phyloP scores from a whole-genome alignment of 2,113 vertebrate species.

The Canis aureus region DNA sequence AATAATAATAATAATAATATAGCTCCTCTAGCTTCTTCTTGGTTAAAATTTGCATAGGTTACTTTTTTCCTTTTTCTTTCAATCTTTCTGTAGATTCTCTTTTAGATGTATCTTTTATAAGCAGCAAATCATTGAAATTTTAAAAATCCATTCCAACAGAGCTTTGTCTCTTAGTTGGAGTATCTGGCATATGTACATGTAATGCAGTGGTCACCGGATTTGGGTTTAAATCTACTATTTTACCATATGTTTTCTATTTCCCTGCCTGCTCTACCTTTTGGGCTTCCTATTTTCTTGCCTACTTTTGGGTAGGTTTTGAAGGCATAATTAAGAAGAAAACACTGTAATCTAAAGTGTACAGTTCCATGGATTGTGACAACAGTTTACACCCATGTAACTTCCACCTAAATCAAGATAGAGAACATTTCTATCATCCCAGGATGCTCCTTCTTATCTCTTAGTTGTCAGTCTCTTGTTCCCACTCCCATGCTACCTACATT shows the following conservation, averaged over 20 bases:
- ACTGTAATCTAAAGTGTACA: neutral
- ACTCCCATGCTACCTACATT: too few species aligned
- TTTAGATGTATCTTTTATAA: constrained; percentile 45
- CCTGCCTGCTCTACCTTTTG: neutral
- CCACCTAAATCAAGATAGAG: neutral
- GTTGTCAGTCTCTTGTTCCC: neutral
- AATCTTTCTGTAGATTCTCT: constrained; percentile 13
- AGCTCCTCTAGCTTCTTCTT: neutral
- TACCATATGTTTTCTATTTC: constrained; percentile 36
- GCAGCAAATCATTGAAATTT: constrained; percentile 24
- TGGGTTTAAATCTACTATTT: constrained; percentile 54
- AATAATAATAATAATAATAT: neutral
- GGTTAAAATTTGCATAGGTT: constrained; percentile 46
- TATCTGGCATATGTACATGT: constrained; percentile 61
- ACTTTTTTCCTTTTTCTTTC: constrained; percentile 6
- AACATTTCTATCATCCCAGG: neutral
- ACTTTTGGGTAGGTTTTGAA: neutral
- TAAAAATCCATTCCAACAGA: constrained; percentile 33
- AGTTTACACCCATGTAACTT: neutral
- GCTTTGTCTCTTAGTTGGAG: constrained; percentile 49
- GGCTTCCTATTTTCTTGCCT: constrained; percentile 3
- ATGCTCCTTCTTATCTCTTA: neutral
- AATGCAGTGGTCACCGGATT: constrained; percentile 33
- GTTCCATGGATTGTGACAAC: neutral
- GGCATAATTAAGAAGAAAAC: neutral